These are phyloP conservation scores for Thalassaphorura encarpata DNA, from an alignment of 1,140 invertebrate genomes.

Conservation along the genomic window DNA sequence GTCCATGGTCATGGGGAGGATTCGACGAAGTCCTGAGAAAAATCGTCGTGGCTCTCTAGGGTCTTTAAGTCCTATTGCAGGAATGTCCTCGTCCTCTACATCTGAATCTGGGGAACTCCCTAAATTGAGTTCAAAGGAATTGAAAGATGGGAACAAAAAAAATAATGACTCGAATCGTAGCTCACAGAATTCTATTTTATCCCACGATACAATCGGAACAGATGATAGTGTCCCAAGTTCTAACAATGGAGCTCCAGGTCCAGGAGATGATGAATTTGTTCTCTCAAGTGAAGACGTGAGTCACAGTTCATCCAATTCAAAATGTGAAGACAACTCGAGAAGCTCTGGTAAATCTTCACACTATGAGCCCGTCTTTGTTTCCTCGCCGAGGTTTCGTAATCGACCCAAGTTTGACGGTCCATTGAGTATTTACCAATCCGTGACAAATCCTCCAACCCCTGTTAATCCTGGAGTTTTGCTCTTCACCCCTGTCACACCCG, in stretches of 20 bases:
- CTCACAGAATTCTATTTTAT: slow-evolving; percentile 21
- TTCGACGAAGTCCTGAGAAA: slow-evolving; percentile 37
- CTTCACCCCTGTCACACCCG: slow-evolving; percentile 3
- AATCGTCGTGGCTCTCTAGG: slow-evolving; percentile 39
- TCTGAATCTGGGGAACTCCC: slow-evolving; percentile 15
- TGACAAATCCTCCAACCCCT: slow-evolving; percentile 28
- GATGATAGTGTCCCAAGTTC: slow-evolving; percentile 14
- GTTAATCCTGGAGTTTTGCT: slow-evolving; percentile 8
- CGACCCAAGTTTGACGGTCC: slow-evolving; percentile 26
- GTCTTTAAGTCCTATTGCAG: slow-evolving; percentile 39
- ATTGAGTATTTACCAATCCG: slow-evolving; percentile 18
- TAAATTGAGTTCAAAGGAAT: slow-evolving; percentile 9
- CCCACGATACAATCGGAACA: slow-evolving; percentile 3
- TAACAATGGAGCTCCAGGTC: too few relatives aligned
- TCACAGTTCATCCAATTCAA: too few relatives aligned
- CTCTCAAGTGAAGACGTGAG: too few relatives aligned
- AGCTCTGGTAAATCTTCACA: too few relatives aligned
- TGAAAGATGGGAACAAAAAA: background rate
- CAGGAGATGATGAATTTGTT: too few relatives aligned
- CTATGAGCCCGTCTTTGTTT: too few relatives aligned
- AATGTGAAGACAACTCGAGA: too few relatives aligned
- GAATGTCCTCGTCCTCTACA: slow-evolving; percentile 9
- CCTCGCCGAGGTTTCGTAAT: slow-evolving; percentile 22
- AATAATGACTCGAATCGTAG: slow-evolving; percentile 5
- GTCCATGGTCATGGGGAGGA: slow-evolving; percentile 65